Evolutionary conservation across 2,113 vertebrate species (phyloP).

Genomic region (Hassar affinis): DNA sequence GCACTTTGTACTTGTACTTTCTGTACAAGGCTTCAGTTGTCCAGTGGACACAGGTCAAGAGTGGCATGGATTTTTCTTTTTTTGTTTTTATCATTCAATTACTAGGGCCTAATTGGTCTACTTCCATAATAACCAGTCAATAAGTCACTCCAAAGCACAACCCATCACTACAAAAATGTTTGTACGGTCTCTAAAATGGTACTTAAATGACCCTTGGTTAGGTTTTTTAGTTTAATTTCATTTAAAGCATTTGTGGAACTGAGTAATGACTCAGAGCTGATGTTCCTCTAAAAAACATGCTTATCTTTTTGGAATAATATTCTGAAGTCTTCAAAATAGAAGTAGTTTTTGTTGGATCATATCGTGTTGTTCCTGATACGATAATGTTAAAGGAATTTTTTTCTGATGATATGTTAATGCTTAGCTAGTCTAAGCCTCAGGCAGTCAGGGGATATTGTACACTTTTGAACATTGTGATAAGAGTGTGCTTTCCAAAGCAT

Average conservation of each 20-base stretch:
- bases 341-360: neutral
- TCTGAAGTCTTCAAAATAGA: neutral
- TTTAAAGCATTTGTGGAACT: neutral
- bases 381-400: neutral
- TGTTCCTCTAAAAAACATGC: neutral
- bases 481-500: neutral
- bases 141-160: neutral
- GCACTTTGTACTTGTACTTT: slow-evolving; percentile 33
- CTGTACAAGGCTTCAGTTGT: neutral
- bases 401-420: neutral
- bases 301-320: neutral
- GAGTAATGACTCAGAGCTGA: neutral
- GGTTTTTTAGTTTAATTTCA: neutral
- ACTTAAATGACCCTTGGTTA: neutral
- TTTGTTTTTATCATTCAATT: neutral
- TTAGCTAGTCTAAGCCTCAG: neutral
- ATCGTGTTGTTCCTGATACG: neutral
- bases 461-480: neutral
- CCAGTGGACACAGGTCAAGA: neutral
- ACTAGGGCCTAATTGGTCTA: neutral
- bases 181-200: neutral
- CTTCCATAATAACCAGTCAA: neutral
- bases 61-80: neutral
- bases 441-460: neutral
- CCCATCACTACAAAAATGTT: neutral